Evolutionary conservation across 2,113 vertebrate genomes (phyloP).

Genomic region (Archocentrus centrarchus): DNA sequence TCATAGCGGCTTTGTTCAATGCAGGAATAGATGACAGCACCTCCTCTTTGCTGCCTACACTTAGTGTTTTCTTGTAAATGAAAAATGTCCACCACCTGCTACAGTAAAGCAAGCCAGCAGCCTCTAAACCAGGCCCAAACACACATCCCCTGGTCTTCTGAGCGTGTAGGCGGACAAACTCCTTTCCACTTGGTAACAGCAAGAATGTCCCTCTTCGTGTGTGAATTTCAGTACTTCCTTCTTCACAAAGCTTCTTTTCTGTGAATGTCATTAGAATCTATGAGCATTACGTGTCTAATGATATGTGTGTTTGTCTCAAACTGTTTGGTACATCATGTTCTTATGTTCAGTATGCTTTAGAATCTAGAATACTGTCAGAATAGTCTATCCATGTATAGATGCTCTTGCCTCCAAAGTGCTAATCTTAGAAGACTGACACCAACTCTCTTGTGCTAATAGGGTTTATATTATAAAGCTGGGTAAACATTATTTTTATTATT

Average conservation of each 20-base stretch:
- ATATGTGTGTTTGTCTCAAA: neutral
- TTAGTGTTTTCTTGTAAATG: conserved; percentile 73
- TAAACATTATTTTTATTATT: neutral
- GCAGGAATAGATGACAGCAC: conserved; percentile 67
- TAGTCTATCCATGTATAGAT: neutral
- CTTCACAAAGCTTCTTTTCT: conserved; percentile 32
- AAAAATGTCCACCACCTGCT: conserved; percentile 75
- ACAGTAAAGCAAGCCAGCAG: conserved; percentile 71
- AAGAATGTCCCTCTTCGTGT: conserved; percentile 56
- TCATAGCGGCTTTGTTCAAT: conserved; percentile 41
- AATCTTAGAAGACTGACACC: neutral
- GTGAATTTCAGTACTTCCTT: conserved; percentile 56
- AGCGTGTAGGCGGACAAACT: conserved; percentile 69
- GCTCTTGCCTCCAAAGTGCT: conserved; percentile 4
- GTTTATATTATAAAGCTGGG: neutral
- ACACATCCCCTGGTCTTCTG: conserved; percentile 66
- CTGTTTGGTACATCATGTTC: neutral
- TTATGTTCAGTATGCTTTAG: neutral
- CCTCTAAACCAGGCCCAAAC: conserved; percentile 68
- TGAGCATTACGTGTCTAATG: neutral
- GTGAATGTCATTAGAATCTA: conserved; percentile 19
- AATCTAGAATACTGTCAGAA: neutral
- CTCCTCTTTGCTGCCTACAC: conserved; percentile 74
- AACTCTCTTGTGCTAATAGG: neutral
- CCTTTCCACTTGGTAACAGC: conserved; percentile 63